Conservation (phyloP, 2,888 invertebrate genomes). For the Polyommatus icarus region DNA sequence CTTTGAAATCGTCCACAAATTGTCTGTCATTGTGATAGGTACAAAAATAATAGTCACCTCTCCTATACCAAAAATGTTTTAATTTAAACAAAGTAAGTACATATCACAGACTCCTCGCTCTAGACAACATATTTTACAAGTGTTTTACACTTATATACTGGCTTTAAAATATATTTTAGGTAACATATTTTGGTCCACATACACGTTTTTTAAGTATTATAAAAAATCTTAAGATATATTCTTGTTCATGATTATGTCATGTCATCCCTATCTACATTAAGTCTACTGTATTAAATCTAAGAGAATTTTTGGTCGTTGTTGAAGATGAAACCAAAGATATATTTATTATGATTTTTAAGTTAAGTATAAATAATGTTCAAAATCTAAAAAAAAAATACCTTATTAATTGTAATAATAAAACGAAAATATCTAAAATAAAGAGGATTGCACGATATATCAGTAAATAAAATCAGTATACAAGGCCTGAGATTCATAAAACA, state of each 20-base stretch:
- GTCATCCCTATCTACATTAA: background rate
- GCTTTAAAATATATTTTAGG: background rate
- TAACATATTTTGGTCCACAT: background rate
- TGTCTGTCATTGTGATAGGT: background rate
- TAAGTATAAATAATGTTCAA: background rate
- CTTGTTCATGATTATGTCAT: background rate
- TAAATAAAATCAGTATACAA: background rate
- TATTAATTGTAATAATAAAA: too few relatives aligned
- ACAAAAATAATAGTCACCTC: background rate
- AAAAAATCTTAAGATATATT: background rate
- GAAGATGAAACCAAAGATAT: background rate
- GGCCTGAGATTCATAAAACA: background rate
- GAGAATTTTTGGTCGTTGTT: background rate
- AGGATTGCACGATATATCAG: background rate
- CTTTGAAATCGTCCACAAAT: background rate
- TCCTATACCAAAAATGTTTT: constrained; percentile 38
- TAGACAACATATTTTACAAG: background rate
- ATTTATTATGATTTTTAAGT: background rate
- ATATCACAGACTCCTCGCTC: constrained; percentile 40
- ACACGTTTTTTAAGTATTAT: background rate
- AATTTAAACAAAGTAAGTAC: constrained; percentile 34
- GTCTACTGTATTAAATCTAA: background rate
- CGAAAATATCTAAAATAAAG: background rate
- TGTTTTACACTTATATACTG: background rate
- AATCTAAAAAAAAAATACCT: background rate